Percentiles rank a stretch among this genome's conserved stretches.
phyloP scores from a whole-genome alignment of 2,113 vertebrate genomes.

The Jacana jacana region DNA sequence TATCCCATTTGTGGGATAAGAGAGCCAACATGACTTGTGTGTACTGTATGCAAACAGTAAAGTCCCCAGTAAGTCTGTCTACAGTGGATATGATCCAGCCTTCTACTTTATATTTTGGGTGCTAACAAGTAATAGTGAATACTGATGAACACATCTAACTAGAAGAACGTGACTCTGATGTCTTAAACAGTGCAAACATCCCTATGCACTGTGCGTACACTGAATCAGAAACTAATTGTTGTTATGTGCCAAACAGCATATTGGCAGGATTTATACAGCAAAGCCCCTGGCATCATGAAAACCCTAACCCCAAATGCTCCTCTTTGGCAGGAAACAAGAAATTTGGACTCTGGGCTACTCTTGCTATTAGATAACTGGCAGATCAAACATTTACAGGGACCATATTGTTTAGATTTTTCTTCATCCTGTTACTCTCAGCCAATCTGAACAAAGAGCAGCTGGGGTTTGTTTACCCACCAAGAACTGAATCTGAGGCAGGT shows the following conservation, averaged over 20 bases:
- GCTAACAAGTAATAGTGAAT: neutral
- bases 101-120: neutral
- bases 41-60: neutral
- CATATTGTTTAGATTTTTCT: conserved; percentile 69
- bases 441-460: conserved; percentile 55
- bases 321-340: conserved; percentile 44
- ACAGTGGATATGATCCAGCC: neutral
- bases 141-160: neutral
- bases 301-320: conserved; percentile 47
- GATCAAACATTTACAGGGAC: conserved; percentile 70
- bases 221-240: conserved; percentile 44
- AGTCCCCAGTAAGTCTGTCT: neutral
- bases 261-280: conserved; percentile 55
- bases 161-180: neutral
- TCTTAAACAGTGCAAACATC: neutral
- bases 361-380: conserved; percentile 61
- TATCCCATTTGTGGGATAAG: neutral
- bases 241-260: conserved; percentile 25
- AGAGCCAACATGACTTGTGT: accelerated
- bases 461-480: conserved; percentile 46
- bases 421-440: conserved; percentile 44
- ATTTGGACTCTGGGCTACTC: conserved; percentile 46
- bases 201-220: neutral
- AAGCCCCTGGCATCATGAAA: conserved; percentile 53
- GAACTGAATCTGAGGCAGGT: conserved; percentile 43